Percentiles rank a stretch among this genome's conserved stretches.
Evolutionary conservation across 23 tunicate species (phyloP).

Genomic region (Styela plicata): DNA sequence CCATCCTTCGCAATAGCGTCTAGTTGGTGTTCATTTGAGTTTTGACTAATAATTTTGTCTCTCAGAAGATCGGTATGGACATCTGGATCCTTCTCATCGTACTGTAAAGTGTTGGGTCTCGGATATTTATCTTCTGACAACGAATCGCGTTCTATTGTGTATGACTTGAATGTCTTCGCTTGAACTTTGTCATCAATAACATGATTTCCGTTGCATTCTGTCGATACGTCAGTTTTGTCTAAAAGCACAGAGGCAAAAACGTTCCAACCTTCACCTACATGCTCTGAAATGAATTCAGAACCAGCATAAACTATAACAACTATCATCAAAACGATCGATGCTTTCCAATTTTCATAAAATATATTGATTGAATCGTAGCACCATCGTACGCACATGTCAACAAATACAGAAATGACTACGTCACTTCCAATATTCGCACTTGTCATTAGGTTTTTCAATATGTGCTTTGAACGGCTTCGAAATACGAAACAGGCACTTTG

Average conservation of each 20-base stretch:
- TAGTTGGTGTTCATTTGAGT: background rate
- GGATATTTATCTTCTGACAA: background rate
- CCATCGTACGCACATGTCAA: conserved; percentile 51
- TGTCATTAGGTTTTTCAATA: background rate
- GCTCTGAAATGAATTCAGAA: background rate
- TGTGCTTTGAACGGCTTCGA: background rate
- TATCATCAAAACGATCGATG: conserved; percentile 21
- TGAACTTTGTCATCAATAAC: background rate
- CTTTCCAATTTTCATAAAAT: conserved; percentile 47
- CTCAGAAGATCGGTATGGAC: background rate
- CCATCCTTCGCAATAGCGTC: background rate
- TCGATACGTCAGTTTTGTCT: background rate
- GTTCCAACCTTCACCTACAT: background rate
- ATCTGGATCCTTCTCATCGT: background rate
- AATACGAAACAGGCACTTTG: background rate
- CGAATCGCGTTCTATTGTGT: background rate
- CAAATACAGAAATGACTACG: conserved; percentile 26
- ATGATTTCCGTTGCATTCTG: background rate
- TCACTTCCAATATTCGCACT: background rate
- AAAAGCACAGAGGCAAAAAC: background rate
- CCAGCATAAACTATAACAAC: background rate
- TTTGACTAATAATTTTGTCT: background rate
- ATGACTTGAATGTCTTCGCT: background rate
- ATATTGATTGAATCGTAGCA: conserved; percentile 38
- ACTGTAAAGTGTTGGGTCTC: too few relatives aligned